A percentile compares a stretch with the other conserved stretches of the same genome.
phyloP scores from a whole-genome alignment of 2,888 invertebrate genomes.

The Hoplodrina blanda region DNA sequence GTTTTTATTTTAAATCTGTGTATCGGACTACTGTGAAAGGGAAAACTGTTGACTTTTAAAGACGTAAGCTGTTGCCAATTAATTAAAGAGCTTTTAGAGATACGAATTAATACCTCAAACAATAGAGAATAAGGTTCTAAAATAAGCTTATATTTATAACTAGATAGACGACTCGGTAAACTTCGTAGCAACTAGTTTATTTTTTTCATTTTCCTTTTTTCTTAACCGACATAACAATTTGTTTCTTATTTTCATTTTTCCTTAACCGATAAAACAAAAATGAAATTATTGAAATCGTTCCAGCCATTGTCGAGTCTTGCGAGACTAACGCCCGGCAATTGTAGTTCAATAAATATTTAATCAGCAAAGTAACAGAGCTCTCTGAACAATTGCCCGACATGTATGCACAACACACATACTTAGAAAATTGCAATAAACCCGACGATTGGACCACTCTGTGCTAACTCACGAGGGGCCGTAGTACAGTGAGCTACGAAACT shows the following conservation, averaged over 20 bases:
- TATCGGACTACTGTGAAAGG: background rate
- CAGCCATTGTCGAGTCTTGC: too few relatives aligned
- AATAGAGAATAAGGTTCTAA: too few relatives aligned
- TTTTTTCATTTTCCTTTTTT: too few relatives aligned
- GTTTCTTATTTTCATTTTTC: too few relatives aligned
- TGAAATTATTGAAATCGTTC: too few relatives aligned
- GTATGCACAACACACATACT: slow-evolving; percentile 30
- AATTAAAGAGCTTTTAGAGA: background rate
- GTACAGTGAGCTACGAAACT: slow-evolving; percentile 24
- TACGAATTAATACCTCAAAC: background rate
- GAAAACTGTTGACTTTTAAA: too few relatives aligned
- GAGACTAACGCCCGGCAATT: background rate
- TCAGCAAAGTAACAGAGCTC: slow-evolving; percentile 16
- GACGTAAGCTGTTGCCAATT: too few relatives aligned
- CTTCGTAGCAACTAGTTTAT: too few relatives aligned
- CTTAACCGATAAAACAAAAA: too few relatives aligned
- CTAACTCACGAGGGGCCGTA: slow-evolving; percentile 25
- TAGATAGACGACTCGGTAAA: too few relatives aligned
- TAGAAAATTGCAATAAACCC: slow-evolving; percentile 58
- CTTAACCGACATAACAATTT: too few relatives aligned
- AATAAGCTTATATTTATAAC: too few relatives aligned
- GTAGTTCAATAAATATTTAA: slow-evolving; percentile 21
- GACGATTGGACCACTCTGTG: slow-evolving; percentile 35
- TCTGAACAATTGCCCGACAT: slow-evolving; percentile 21
- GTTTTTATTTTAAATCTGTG: background rate